These are phyloP conservation scores for Colistium nudipinnis DNA, from an alignment of 2,113 vertebrate genomes.

Conservation along the genomic window DNA sequence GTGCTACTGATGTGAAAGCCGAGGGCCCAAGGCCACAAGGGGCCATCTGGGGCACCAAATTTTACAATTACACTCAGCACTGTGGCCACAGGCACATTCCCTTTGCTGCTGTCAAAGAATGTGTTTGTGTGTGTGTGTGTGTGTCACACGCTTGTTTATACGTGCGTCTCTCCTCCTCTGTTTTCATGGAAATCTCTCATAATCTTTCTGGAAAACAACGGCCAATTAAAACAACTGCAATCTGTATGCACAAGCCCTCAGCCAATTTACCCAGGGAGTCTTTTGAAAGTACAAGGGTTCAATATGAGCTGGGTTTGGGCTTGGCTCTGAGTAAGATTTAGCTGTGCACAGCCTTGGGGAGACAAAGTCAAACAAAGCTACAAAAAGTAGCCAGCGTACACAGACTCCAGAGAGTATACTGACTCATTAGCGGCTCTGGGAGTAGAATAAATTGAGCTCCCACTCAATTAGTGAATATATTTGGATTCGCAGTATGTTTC, in stretches of 20 bases:
- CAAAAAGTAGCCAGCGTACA: slow-evolving; percentile 37
- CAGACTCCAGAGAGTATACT: slow-evolving; percentile 58
- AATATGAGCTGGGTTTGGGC: slow-evolving; percentile 24
- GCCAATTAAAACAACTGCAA: slow-evolving; percentile 69
- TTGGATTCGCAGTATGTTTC: slow-evolving; percentile 1
- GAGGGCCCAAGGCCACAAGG: slow-evolving; percentile 26
- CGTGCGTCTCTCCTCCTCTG: background rate
- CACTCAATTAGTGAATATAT: slow-evolving; percentile 56
- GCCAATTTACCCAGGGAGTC: slow-evolving; percentile 54
- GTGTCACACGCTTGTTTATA: background rate
- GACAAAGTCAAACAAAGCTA: slow-evolving; percentile 29
- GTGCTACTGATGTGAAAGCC: slow-evolving; percentile 52
- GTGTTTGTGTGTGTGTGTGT: background rate
- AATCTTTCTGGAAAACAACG: slow-evolving; percentile 61
- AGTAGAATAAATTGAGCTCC: slow-evolving; percentile 64
- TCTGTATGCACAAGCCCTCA: slow-evolving; percentile 53
- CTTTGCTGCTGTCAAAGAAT: slow-evolving; percentile 53
- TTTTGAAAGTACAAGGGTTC: slow-evolving; percentile 32
- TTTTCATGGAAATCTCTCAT: slow-evolving; percentile 51
- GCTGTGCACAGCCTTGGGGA: slow-evolving; percentile 16
- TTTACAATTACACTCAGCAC: slow-evolving; percentile 45
- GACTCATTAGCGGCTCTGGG: slow-evolving; percentile 66
- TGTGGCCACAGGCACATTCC: slow-evolving; percentile 48
- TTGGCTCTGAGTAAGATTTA: slow-evolving; percentile 44
- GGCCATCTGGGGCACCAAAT: slow-evolving; percentile 55